Evolutionary conservation across 2,797 vertebrate species (phyloP), one percentile per base, ranked within the genome.

Genomic region (Triplophysa yarkandensis): DNA sequence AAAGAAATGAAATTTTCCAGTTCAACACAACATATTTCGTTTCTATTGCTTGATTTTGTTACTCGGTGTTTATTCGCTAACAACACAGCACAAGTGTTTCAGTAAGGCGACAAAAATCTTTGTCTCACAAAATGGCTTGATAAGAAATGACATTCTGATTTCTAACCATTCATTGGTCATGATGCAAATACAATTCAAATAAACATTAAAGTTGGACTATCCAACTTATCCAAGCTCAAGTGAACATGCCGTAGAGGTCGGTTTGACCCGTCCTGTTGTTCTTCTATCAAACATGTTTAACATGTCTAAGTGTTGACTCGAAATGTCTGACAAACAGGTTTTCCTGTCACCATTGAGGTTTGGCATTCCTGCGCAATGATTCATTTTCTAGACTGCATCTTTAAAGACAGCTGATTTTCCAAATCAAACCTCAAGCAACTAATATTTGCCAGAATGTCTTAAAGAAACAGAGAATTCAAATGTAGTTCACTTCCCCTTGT

Each of bases 171-270:
- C 8, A 54, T 25, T 55, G 61, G 69, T 52, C 3, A 32, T 6
- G 50, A 54, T 50, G 48, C 36, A 23, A 43, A n/a, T 78, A 78
- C 77, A 78, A 68, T 74, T 71, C 52, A 46, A 63, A 72, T 50
- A 25, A 57, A 39, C 34, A 41, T 28, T 39, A n/a, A 44, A 11
- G 34, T 70, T 16, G 10, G 11, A 65, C 32, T 9, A 60, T 23
- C 14, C 2, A 27, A n/a, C 30, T 61, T 28, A 19, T 32, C 39
- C 34, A 71, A 60, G 14, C 13, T 41, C 19, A 63, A 30, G 50
- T 39, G 41, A 52, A 60, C 48, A 69, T 41, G 46, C 28, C 39
- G 13, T 21, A 54, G n/a, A 50, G 63, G 50, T 54, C 58, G 23
- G 61, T 62, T 36, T 48, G 32, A 19, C 64, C 43, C 9, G 34